phyloP scores from a whole-genome alignment of 2,113 vertebrate genomes.

The Psilopogon haemacephalus region DNA sequence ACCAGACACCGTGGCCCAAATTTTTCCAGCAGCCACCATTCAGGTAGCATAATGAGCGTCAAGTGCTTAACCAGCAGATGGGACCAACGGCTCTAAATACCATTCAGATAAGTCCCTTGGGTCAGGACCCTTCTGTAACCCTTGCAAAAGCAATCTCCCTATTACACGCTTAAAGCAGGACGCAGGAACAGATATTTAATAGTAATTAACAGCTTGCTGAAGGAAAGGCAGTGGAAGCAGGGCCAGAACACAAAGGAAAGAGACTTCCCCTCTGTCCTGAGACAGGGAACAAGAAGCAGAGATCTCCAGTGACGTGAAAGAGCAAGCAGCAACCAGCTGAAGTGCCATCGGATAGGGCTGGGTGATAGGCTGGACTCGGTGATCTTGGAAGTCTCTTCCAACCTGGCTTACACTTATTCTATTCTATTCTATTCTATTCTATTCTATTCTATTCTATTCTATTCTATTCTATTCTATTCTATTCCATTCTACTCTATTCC shows the following conservation, averaged over 20 bases:
- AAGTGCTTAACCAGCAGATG: background rate
- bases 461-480: too few species aligned
- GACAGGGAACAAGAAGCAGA: background rate
- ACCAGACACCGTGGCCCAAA: background rate
- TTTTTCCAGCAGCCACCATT: background rate
- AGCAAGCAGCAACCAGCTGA: rapidly evolving
- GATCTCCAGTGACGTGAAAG: background rate
- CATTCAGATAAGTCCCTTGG: background rate
- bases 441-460: too few species aligned
- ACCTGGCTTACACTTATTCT: too few species aligned
- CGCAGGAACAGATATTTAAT: background rate
- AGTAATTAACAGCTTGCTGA: background rate
- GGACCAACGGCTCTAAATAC: background rate
- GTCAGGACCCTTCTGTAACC: background rate
- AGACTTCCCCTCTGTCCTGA: background rate
- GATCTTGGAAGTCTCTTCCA: too few species aligned
- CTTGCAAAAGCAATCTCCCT: background rate
- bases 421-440: too few species aligned
- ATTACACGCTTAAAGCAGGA: background rate
- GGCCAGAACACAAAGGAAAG: background rate
- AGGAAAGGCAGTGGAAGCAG: background rate
- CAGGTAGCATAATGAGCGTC: background rate
- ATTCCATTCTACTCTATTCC: too few species aligned
- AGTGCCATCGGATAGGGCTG: too few species aligned
- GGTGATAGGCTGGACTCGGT: too few species aligned